These are phyloP conservation scores for Sitta europaea DNA, from an alignment of 2,113 vertebrate species.

Conservation along the genomic window DNA sequence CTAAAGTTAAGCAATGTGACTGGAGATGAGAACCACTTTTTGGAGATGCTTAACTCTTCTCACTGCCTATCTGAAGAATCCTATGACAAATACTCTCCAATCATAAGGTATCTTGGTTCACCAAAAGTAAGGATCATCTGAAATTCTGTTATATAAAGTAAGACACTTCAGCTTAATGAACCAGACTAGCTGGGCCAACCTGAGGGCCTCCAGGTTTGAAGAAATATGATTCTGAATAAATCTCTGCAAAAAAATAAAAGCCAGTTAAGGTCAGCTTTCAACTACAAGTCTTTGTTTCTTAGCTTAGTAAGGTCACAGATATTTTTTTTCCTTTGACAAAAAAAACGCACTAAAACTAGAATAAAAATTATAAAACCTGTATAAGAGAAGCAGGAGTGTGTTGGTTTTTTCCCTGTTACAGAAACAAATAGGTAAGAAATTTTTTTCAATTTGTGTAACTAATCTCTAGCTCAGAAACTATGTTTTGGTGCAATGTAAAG, in stretches of 20 bases:
- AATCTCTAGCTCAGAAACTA: background rate
- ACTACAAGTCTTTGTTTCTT: background rate
- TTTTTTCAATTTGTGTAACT: background rate
- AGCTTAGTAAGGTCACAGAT: background rate
- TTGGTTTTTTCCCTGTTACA: background rate
- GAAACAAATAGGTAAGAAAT: background rate
- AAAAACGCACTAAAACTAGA: background rate
- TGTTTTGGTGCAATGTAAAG: background rate
- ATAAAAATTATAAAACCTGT: background rate
- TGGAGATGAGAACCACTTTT: background rate
- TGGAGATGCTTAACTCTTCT: background rate
- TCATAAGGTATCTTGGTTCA: background rate
- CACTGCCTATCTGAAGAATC: background rate
- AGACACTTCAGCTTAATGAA: background rate
- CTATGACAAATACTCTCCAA: background rate
- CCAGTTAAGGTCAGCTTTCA: background rate
- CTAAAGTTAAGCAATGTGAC: background rate
- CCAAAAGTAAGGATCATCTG: background rate
- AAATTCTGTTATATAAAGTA: background rate
- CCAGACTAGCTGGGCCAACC: background rate
- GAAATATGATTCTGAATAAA: background rate
- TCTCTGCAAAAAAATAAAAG: background rate
- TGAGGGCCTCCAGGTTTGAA: background rate
- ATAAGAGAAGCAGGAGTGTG: background rate
- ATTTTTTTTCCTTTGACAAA: background rate